Base-by-base conservation (phyloP, 2,113 vertebrate genomes). In the Aptenodytes forsteri region DNA sequence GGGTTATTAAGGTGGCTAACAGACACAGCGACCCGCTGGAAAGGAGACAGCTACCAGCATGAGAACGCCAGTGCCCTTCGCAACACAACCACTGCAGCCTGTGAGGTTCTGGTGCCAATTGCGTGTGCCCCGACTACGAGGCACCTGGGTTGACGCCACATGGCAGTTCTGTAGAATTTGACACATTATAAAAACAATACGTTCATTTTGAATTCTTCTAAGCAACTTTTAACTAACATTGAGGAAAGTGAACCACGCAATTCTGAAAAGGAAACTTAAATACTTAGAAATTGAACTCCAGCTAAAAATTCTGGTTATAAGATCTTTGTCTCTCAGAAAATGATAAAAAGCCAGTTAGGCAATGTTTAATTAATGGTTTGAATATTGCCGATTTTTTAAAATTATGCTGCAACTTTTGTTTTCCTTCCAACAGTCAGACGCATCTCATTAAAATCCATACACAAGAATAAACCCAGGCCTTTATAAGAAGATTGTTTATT, bases 81-180 rank as follows among this genome's bases (percentile, higher is more conserved):
- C 40, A 65, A 10, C 1, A 4, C 55, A 50, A 14, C 29, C 67
- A 13, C 16, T 3, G 16, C 78, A 56, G 29, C 52, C 29, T 19
- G 61, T 1, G 2, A 54, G 19, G 30, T 11, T 71, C 42, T 30
- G 54, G n/a, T 26, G 46, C 50, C 13, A 56, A 16, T 0, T 23
- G 26, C 2, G 0, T 16, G 21, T 0, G 8, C 15, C 17, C 20
- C 0, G 0, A 11, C 36, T 47, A 7, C 2, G 1, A 61, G 46
- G 38, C 34, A 62, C 40, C 40, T 58, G 36, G 19, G 18, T 1
- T 87, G 42, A 42, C 1, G 14, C 5, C 86, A 79, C 21, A 42
- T 4, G 34, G 44, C 36, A 81, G 27, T 27, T 89, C 49, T 49
- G 64, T 8, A 87, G 54, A 77, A 65, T 65, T 1, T 10, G 32